Conservation (phyloP, 2,797 vertebrate species). For the Notamacropus eugenii region DNA sequence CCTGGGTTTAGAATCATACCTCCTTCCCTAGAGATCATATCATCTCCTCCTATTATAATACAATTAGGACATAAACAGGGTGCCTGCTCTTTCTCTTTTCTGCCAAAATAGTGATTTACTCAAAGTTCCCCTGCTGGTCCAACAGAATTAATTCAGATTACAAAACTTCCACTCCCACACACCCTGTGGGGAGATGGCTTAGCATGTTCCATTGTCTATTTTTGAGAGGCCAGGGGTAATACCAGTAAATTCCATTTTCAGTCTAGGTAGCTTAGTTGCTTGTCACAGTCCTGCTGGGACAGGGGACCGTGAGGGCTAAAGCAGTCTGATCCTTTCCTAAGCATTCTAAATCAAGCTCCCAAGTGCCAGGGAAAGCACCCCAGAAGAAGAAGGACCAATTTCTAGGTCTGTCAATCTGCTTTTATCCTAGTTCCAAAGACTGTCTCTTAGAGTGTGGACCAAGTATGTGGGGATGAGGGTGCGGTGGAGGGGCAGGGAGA, state of each 20-base stretch:
- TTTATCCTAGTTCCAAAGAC: background rate
- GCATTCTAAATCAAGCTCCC: background rate
- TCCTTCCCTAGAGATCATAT: constrained; percentile 79
- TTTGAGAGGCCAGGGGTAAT: background rate
- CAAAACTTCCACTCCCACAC: background rate
- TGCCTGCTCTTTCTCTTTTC: constrained; percentile 62
- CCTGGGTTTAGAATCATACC: constrained; percentile 82
- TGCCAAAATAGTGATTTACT: background rate
- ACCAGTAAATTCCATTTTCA: constrained; percentile 1
- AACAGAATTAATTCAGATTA: constrained; percentile 1
- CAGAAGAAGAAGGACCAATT: background rate
- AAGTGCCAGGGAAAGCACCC: background rate
- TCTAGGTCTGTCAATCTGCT: background rate
- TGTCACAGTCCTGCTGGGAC: background rate
- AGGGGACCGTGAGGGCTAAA: background rate
- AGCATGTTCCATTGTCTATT: background rate
- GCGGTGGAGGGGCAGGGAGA: no score
- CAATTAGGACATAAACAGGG: constrained; percentile 81
- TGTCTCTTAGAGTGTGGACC: background rate
- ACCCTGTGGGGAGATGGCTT: background rate
- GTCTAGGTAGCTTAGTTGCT: background rate
- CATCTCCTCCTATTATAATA: constrained; percentile 79
- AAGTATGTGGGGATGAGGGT: background rate
- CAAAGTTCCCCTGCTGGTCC: background rate
- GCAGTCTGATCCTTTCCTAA: background rate